Evolutionary conservation across 1,140 invertebrate species (phyloP), one percentile per base, ranked within the genome.

Genomic region (Catajapyx aquilonaris): DNA sequence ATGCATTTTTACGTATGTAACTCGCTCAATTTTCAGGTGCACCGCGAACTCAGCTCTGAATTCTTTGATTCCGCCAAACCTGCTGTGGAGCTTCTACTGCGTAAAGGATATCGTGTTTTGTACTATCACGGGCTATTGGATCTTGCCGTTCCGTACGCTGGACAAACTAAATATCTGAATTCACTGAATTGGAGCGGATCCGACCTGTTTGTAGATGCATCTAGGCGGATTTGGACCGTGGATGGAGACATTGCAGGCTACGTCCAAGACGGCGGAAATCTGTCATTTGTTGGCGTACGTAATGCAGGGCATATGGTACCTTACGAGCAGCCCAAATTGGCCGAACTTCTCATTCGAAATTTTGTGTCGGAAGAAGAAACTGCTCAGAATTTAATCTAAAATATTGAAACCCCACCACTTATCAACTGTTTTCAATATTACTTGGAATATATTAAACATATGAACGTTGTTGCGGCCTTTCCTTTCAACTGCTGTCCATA

Each of bases 231-330:
- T 5, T 65, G 61, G 59, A 50, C 38, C 22, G 61, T 37, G 39
- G 56, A 60, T 39, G 41, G 33, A 5, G 54, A 62, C 20, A 52
- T 64, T 16, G 61, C 61, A 20, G 63, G 63, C 0, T 66, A 62
- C 41, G 57, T 61, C 1, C 47, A 54, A 35, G 41, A 52, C 34
- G 57, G 55, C 0, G 43, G 48, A 1, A 51, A 54, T 37, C 61
- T 65, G 31, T 56, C 54, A 33, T 54, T 62, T 48, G 59, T 63
- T 23, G 34, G 54, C 25, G 46, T 59, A 34, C 43, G 54, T 31
- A 49, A 52, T 40, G 58, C 54, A 9, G 64, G 64, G 3, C 62
- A 66, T 41, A 61, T 64, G 33, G 41, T 64, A 25, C 62, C 64
- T 0, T 50, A 55, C 45, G 62, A 65, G 44, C 59, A 64, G 47